Conservation (phyloP, 2,113 vertebrate species). For the Mystacornis crossleyi region DNA sequence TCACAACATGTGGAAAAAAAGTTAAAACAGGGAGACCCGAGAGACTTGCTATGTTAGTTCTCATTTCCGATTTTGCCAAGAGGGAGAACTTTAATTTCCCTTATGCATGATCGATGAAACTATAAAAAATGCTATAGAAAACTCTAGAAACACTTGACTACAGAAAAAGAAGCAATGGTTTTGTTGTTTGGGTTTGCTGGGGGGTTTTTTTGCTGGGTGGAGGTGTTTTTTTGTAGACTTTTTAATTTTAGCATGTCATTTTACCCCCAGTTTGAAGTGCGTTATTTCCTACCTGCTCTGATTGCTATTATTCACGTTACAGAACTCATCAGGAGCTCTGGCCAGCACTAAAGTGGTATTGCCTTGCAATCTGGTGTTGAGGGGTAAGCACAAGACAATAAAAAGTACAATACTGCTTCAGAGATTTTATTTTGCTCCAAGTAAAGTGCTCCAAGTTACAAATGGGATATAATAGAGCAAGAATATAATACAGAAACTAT, state of each 20-base stretch:
- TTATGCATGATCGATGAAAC: neutral
- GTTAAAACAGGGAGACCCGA: neutral
- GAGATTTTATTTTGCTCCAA: neutral
- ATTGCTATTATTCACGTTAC: neutral
- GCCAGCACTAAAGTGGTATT: neutral
- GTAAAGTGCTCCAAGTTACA: neutral
- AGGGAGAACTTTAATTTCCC: neutral
- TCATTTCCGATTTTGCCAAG: neutral
- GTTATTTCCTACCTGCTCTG: neutral
- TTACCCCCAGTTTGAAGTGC: neutral
- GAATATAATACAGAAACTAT: neutral
- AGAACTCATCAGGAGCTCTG: neutral
- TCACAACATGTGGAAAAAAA: neutral
- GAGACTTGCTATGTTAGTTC: neutral
- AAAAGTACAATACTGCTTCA: neutral
- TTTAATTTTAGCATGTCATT: neutral
- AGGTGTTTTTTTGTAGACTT: neutral
- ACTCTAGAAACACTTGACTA: neutral
- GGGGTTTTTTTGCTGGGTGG: accelerated
- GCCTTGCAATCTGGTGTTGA: neutral
- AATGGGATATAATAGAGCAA: neutral
- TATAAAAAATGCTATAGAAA: neutral
- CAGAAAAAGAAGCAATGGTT: neutral
- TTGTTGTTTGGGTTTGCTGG: neutral
- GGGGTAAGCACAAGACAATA: neutral